These are phyloP conservation scores for Struthio camelus DNA, from an alignment of 2,113 vertebrate genomes.

Conservation along the genomic window DNA sequence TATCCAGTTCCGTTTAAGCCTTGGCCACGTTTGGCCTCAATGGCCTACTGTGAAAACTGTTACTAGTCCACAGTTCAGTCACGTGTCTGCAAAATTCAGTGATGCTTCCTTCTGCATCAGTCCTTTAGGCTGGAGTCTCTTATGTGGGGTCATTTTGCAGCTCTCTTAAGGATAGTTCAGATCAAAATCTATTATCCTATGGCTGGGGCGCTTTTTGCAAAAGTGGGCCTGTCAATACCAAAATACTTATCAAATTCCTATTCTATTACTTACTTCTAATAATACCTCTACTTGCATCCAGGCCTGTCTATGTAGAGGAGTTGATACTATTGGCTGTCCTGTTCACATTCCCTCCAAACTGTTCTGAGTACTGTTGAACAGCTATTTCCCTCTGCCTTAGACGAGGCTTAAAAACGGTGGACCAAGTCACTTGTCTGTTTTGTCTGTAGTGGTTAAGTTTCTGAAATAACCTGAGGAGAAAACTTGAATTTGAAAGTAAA, in stretches of 20 bases:
- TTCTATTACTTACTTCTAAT: background rate
- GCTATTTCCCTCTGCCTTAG: background rate
- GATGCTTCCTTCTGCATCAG: background rate
- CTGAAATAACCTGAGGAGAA: background rate
- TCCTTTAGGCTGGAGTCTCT: background rate
- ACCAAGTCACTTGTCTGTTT: background rate
- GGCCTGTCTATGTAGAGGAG: background rate
- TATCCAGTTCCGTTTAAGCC: background rate
- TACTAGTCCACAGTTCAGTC: background rate
- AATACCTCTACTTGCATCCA: background rate
- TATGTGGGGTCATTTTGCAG: background rate
- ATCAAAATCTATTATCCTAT: background rate
- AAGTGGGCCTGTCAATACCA: background rate
- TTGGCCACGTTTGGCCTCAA: background rate
- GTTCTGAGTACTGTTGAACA: background rate
- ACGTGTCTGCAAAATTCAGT: background rate
- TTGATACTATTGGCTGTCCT: background rate
- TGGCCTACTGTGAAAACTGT: background rate
- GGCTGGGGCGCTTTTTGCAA: background rate
- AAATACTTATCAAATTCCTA: background rate
- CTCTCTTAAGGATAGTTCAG: background rate
- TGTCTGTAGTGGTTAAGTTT: background rate
- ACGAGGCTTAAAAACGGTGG: background rate
- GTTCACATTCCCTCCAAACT: background rate
- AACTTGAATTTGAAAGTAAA: background rate